Evolutionary conservation across 2,113 vertebrate species (phyloP), one percentile per base, ranked within the genome.

Genomic region (Alosa alosa): DNA sequence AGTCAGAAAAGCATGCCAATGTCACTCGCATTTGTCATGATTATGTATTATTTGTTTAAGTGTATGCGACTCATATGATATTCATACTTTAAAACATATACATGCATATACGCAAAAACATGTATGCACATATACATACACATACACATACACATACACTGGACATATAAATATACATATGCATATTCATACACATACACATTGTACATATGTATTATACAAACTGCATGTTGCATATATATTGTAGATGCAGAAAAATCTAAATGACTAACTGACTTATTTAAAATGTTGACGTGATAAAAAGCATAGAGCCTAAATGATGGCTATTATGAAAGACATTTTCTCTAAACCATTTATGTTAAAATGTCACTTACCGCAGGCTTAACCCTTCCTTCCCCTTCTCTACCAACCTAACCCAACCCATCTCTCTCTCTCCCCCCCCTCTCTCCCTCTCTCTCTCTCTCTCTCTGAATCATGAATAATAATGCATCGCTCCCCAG

Each of bases 391-490:
- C 85, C 72, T 82, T 72, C 84, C 88, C 68, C 50, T 87, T 83
- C 85, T 47, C 9, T 47, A 31, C 60, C 41, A 3, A 17, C 44
- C 22, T 15, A 17, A 13, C 50, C 50, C 50, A 52, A 55, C 52
- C 20, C 39, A 49, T 10, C 7, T 6, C 85, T 64, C 49, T 45
- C 25, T 25, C 45, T 49, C 45, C 81, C 60, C 41, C 44, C 11
- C 13, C 85, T 64, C 45, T 45, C 41, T 41, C 20, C 31, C 31
- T 81, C 39, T n/a, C 44, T 86, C 17, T 81, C 52, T 89, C 57
- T 81, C 46, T 86, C 25, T 50, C 60, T 84, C 55, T 82, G 41
- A 18, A 47, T 85, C 84, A 83, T 86, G 85, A 90, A 90, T 90
- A 85, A 83, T 87, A 88, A 87, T 78, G 81, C 86, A 55, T 25